Conservation (phyloP, 2,888 invertebrate species). For the Drosophila putrida region DNA sequence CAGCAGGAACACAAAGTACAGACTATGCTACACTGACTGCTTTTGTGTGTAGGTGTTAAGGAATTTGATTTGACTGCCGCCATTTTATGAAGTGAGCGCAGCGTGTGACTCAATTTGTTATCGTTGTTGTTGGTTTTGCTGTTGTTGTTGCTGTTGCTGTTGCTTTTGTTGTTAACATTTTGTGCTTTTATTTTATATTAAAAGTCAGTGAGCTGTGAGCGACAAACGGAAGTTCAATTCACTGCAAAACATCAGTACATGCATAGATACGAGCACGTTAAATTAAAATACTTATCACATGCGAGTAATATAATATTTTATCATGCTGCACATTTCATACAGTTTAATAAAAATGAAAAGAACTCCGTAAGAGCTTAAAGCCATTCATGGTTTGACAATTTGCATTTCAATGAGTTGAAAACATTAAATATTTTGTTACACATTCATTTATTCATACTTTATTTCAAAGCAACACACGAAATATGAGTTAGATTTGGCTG, state of each 20-base stretch:
- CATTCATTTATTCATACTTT: conserved; percentile 40
- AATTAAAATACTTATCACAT: conserved; percentile 27
- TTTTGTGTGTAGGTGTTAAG: conserved; percentile 57
- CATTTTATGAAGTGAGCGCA: conserved; percentile 76
- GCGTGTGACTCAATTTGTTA: conserved; percentile 68
- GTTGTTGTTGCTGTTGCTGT: conserved; percentile 34
- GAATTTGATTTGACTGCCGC: conserved; percentile 58
- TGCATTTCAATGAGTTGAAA: conserved; percentile 56
- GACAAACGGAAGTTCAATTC: conserved; percentile 66
- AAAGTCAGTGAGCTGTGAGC: conserved; percentile 67
- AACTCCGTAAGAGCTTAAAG: conserved; percentile 29
- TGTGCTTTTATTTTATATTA: conserved; percentile 39
- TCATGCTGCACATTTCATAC: conserved; percentile 27
- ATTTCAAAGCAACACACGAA: neutral
- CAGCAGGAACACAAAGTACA: conserved; percentile 34
- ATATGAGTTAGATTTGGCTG: conserved; percentile 7
- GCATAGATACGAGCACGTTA: conserved; percentile 27
- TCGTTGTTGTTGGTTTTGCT: conserved; percentile 11
- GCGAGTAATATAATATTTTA: conserved; percentile 23
- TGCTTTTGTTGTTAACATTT: neutral
- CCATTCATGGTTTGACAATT: conserved; percentile 38
- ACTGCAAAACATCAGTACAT: conserved; percentile 28
- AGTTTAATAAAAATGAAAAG: conserved; percentile 25
- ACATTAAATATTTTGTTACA: conserved; percentile 33
- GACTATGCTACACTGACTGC: neutral